Base-by-base conservation (phyloP, 2,797 vertebrate genomes). In the Serranus cabrilla region DNA sequence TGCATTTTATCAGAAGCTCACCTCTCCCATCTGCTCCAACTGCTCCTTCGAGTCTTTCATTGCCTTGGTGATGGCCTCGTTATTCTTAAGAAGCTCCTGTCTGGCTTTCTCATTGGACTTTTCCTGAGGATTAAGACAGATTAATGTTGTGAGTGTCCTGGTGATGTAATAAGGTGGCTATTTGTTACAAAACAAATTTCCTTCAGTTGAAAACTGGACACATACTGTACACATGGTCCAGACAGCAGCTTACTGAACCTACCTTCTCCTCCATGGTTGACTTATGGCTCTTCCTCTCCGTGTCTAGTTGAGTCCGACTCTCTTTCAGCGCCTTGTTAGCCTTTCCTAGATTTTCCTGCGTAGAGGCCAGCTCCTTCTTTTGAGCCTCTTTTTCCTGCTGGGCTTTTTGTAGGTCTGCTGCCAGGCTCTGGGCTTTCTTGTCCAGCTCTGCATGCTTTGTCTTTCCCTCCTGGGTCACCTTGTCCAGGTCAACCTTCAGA, bases 71-170 rank as follows among this genome's bases (percentile, higher is more conserved):
- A 94, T 74, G 62, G 81, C 86, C 71, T 98, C 96, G 0, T 92
- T 91, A 60, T 91, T 96, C 72, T 95, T 92, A 52, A 97, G 94
- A 76, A 99, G 96, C 31, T 97, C 96, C 76, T 94, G 94, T 77
- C 90, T 96, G 81, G 94, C 84, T 87, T 98, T 97, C 87, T 97
- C 95, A 57, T 93, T 96, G 47, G 92, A 92, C 78, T 97, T 98
- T 82, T 98, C 97, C 98, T 99, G 73, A 77, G 58, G 40, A 69
- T 84, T 63, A 37, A 74, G n/a, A 58, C 23, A 61, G 37, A 72
- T 0, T 21, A 27, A 39, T 42, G 20, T 31, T 49, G 21, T 59
- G 17, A 67, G 17, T 47, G 8, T 23, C n/a, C 20, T 62, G 45
- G 7, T 69, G 25, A 34, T 73, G 51, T 71, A 40, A 52, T 49